Conservation (phyloP, 2,797 vertebrate species). For the Allobates femoralis region DNA sequence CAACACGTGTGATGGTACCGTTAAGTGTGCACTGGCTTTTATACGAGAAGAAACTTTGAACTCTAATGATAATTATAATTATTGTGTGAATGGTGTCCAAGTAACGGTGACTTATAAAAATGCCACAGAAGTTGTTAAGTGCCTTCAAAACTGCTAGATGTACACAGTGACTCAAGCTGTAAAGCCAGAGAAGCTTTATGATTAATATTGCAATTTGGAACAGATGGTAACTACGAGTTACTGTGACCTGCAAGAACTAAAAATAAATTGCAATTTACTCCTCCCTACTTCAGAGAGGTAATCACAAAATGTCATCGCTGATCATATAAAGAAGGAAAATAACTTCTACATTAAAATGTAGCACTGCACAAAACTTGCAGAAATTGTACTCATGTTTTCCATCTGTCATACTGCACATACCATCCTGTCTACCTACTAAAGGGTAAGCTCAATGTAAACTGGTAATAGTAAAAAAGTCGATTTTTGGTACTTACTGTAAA, state of each 20-base stretch:
- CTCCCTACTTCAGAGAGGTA: neutral
- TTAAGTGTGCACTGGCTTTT: too few species aligned
- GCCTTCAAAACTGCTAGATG: neutral
- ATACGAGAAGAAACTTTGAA: too few species aligned
- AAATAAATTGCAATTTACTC: neutral
- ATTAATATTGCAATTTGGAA: neutral
- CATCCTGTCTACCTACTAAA: neutral
- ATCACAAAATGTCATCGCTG: neutral
- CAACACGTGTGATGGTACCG: too few species aligned
- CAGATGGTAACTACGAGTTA: conserved; percentile 18
- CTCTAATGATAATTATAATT: neutral
- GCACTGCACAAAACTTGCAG: neutral
- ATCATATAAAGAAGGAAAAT: neutral
- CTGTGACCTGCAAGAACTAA: neutral
- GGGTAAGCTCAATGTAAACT: too few species aligned
- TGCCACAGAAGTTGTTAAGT: neutral
- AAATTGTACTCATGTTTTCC: neutral
- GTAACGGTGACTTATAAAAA: neutral
- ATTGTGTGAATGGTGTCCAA: neutral
- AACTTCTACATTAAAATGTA: neutral
- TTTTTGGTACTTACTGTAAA: too few species aligned
- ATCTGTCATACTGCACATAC: neutral
- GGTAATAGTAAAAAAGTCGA: too few species aligned
- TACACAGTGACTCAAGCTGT: neutral
- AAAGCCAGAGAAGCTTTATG: neutral